These are phyloP conservation scores for Ciconia boyciana DNA, from an alignment of 2,113 vertebrate species.

Conservation along the genomic window DNA sequence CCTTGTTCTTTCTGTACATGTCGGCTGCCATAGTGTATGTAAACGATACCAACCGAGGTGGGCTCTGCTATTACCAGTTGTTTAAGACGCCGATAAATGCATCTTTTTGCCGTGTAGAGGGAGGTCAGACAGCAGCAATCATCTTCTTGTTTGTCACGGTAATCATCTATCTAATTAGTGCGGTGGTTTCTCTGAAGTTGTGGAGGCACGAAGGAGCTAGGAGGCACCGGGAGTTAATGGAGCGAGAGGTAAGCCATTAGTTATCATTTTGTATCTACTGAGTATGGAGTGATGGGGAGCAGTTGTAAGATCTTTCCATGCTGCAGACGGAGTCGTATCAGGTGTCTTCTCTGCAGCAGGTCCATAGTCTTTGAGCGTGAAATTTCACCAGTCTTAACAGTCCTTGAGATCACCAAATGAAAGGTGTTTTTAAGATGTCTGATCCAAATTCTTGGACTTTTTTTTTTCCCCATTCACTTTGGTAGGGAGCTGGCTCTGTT, in stretches of 20 bases:
- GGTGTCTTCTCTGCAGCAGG: neutral
- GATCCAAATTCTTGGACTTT: neutral
- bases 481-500: neutral
- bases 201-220: constrained; percentile 91
- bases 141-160: constrained; percentile 88
- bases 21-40: constrained; percentile 86
- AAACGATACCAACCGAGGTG: constrained; percentile 86
- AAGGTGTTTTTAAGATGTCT: neutral
- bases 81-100: constrained; percentile 86
- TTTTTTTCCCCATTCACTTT: neutral
- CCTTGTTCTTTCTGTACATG: constrained; percentile 84
- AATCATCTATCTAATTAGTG: constrained; percentile 85
- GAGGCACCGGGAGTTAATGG: constrained; percentile 73
- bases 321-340: fast-evolving
- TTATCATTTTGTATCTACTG: fast-evolving
- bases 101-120: constrained; percentile 86
- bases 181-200: constrained; percentile 83
- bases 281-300: neutral
- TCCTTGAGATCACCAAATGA: neutral
- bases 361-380: neutral
- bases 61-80: constrained; percentile 83
- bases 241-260: constrained; percentile 75
- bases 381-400: neutral
- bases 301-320: fast-evolving
- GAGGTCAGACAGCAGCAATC: constrained; percentile 89